Conservation (phyloP, 2,797 vertebrate species). For the Karalla daura region DNA sequence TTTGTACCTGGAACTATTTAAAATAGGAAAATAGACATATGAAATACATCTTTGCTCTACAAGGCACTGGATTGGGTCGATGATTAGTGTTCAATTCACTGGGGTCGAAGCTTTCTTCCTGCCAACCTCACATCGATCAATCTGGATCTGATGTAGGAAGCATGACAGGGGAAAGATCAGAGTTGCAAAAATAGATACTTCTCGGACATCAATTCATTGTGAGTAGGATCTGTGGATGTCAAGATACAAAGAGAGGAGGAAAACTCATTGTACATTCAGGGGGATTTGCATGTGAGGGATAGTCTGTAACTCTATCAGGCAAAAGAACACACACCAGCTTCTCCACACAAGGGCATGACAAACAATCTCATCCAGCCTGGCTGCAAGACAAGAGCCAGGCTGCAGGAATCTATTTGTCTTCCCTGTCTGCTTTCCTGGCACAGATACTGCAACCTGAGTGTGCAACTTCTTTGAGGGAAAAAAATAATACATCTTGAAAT, state of each 20-base stretch:
- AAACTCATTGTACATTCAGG: slow-evolving; percentile 5
- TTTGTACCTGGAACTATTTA: slow-evolving; percentile 6
- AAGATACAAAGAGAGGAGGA: background rate
- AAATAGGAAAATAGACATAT: slow-evolving; percentile 12
- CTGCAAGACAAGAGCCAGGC: slow-evolving; percentile 11
- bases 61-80: slow-evolving; percentile 46
- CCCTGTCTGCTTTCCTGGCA: slow-evolving; percentile 52
- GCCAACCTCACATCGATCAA: slow-evolving; percentile 54
- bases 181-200: slow-evolving; percentile 41
- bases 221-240: slow-evolving; percentile 5
- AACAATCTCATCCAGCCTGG: slow-evolving; percentile 33
- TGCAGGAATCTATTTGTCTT: slow-evolving; percentile 44
- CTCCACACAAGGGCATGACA: slow-evolving; percentile 40
- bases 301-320: slow-evolving; percentile 23
- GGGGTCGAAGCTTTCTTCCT: slow-evolving; percentile 44
- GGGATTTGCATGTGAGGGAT: slow-evolving; percentile 13
- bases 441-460: slow-evolving; percentile 34
- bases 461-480: slow-evolving; percentile 7
- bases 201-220: slow-evolving; percentile 47
- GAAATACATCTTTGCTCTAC: slow-evolving; percentile 10
- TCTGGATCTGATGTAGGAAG: slow-evolving; percentile 41
- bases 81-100: slow-evolving; percentile 54
- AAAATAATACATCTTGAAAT: slow-evolving; percentile 10
- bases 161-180: background rate
- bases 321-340: slow-evolving; percentile 28